Evolutionary conservation across 2,797 vertebrate genomes (phyloP), one percentile per base, ranked within the genome.

Genomic region (Enteromius mattozi): DNA sequence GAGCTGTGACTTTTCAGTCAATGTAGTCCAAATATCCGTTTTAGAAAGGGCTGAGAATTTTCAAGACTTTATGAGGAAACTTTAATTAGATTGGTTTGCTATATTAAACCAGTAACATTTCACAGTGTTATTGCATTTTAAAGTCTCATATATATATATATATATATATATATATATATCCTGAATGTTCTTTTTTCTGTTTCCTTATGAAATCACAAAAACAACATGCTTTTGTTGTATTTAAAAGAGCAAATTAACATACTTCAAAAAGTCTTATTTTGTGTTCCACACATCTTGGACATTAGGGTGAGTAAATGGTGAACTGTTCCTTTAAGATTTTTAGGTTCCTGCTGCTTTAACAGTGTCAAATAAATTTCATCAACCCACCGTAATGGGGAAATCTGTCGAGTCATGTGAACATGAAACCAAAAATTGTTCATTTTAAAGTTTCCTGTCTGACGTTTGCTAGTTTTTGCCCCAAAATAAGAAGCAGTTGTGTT

Each of bases 401-500:
- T 70, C 65, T 54, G 78, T 56, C 12, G 37, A 80, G 54, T 71
- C 51, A 86, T 71, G 54, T 17, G 54, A 63, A 82, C 66, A 54
- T 65, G 78, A 61, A 27, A 66, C 16, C 27, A 82, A 80, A 35
- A 79, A 72, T 66, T 66, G 12, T 16, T 74, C 47, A 7, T 47
- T 37, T 35, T 2, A 16, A 69, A 45, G 35, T 61, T 84, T 81
- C 77, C 76, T 83, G 30, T 51, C 24, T 5, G 3, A 69, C 13
- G 27, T 54, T 17, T 21, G 47, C 56, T 56, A 21, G 16, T 59
- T 35, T 78, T 59, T 8, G 19, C 33, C 42, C 42, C 68, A 37
- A 82, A 82, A 85, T 84, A 56, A 71, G 65, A 24, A 80, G 56
- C 63, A 75, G 69, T 77, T 80, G 78, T 88, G 81, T 86, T 84